A percentile compares a stretch with the other conserved stretches of the same genome.
Conservation (phyloP, 2,797 vertebrate species). For the Thunnus albacares region DNA sequence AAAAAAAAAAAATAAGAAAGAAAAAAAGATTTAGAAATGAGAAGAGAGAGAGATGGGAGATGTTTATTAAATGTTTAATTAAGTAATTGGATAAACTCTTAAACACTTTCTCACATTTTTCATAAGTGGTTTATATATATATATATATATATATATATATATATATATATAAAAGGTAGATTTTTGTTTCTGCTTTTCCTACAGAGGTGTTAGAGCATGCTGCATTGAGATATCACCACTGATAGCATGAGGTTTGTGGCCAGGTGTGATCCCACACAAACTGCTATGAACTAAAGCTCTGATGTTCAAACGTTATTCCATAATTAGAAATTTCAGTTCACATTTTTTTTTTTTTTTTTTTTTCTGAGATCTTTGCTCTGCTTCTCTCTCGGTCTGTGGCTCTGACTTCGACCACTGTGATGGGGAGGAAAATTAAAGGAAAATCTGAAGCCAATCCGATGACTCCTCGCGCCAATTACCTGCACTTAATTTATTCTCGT, state of each 20-base stretch:
- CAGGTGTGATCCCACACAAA: conserved; percentile 22
- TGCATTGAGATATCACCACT: not conserved
- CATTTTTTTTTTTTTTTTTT: not conserved
- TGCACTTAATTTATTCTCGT: conserved; percentile 58
- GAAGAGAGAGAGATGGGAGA: not conserved
- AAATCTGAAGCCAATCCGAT: conserved; percentile 55
- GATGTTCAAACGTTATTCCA: not conserved
- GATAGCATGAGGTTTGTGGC: conserved; percentile 5
- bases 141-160: too few relatives aligned
- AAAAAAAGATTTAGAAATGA: not conserved
- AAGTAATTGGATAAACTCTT: not conserved
- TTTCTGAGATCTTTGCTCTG: not conserved
- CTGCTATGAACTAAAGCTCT: conserved; percentile 31
- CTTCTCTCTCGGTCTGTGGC: conserved; percentile 14
- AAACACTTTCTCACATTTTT: not conserved
- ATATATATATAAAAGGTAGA: too few relatives aligned
- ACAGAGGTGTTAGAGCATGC: not conserved
- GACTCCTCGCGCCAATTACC: conserved; percentile 41
- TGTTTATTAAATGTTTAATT: not conserved
- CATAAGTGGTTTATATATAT: not conserved
- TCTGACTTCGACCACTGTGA: conserved; percentile 45
- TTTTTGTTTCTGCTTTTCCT: not conserved
- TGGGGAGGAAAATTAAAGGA: conserved; percentile 31
- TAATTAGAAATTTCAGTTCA: not conserved
- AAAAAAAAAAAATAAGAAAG: not conserved